These are phyloP conservation scores for Pygoscelis antarcticus DNA, from an alignment of 2,113 vertebrate species.

Conservation along the genomic window DNA sequence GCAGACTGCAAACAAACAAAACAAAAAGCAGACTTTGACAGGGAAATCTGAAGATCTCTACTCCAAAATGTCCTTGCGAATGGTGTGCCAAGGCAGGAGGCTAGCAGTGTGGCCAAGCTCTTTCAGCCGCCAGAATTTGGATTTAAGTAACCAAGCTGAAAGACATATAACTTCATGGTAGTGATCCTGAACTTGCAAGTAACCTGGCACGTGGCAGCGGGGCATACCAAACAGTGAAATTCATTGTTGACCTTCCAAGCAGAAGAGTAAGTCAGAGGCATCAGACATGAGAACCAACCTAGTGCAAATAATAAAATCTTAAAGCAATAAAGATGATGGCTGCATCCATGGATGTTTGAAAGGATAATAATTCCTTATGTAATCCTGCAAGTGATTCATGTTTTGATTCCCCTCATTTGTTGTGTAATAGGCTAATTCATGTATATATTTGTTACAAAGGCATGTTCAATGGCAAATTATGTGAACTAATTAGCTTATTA, in stretches of 20 bases:
- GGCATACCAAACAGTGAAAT: not conserved
- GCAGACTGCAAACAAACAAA: not conserved
- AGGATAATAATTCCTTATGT: constrained; percentile 18
- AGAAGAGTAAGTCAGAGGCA: not conserved
- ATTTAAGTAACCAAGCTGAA: not conserved
- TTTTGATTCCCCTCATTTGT: constrained; percentile 44
- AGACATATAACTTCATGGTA: not conserved
- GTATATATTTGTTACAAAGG: constrained; percentile 52
- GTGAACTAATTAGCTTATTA: constrained; percentile 66
- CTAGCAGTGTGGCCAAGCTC: not conserved
- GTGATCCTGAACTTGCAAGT: not conserved
- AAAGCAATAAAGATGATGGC: not conserved
- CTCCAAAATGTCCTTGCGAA: not conserved
- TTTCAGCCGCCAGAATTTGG: not conserved
- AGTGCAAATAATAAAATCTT: not conserved
- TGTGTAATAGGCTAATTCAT: constrained; percentile 48
- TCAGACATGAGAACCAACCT: not conserved
- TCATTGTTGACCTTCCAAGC: not conserved
- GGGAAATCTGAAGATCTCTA: not conserved
- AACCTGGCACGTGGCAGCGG: not conserved
- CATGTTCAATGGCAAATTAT: constrained; percentile 51
- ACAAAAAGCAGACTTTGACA: not conserved
- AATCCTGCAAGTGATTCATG: constrained; percentile 35
- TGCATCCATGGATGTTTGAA: not conserved
- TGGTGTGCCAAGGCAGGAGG: not conserved